phyloP scores from a whole-genome alignment of 2,797 vertebrate genomes.

The Vireo griseus region DNA sequence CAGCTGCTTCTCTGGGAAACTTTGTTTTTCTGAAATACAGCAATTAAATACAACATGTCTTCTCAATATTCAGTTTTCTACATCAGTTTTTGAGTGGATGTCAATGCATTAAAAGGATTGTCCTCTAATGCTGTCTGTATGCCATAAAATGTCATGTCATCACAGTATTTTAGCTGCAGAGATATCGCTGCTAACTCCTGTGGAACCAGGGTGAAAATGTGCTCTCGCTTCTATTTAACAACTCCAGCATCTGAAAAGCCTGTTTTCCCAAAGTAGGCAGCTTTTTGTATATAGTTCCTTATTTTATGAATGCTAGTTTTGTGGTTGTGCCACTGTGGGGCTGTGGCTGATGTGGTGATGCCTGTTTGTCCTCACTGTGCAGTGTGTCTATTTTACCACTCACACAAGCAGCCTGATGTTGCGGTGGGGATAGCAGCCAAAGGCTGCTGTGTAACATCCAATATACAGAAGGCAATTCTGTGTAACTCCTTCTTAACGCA shows the following conservation, averaged over 20 bases:
- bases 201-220: background rate
- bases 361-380: conserved; percentile 71
- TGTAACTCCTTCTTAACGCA: conserved; percentile 36
- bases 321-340: conserved; percentile 61
- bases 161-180: background rate
- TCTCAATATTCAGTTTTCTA: background rate
- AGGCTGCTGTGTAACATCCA: conserved; percentile 42
- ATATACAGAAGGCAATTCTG: conserved; percentile 65
- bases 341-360: conserved; percentile 67
- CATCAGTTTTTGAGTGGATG: background rate
- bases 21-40: background rate
- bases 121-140: background rate
- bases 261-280: conserved; percentile 42
- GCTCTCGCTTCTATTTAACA: background rate
- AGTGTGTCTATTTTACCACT: conserved; percentile 62
- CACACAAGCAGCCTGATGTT: conserved; percentile 68
- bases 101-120: background rate
- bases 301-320: conserved; percentile 79
- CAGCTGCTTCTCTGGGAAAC: background rate
- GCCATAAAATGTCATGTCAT: background rate
- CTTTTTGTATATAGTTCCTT: conserved; percentile 68
- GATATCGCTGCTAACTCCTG: background rate
- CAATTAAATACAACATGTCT: background rate
- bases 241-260: conserved; percentile 18
- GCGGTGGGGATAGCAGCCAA: conserved; percentile 72